Base-by-base conservation (phyloP, 2,113 vertebrate species). In the Istiophorus platypterus region DNA sequence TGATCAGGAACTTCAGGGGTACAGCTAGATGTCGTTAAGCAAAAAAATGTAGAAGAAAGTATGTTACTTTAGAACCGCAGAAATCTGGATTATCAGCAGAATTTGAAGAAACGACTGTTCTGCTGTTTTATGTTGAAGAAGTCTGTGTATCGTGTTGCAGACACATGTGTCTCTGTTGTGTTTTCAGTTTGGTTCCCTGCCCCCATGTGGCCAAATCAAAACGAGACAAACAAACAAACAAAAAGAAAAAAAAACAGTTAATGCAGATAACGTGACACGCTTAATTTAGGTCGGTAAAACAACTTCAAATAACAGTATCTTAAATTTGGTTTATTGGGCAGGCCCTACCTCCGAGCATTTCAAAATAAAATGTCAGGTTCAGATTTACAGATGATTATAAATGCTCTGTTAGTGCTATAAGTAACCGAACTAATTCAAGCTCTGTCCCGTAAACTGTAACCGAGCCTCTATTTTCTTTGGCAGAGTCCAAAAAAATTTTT, bases 401-500 rank as follows among this genome's bases (percentile, higher is more conserved):
- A 1, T 9, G 26, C 56, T 54, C 15, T 34, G 15, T 54, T 11
- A 13, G 31, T 52, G 39, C 26, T 26, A 24, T 2, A 24, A 67
- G 52, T 26, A 31, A 8, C 31, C 0, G 34, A 34, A 14, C 27
- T 54, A 27, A 62, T 6, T n/a, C 27, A 64, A 12, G 26, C 42
- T 62, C 20, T 37, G 56, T 68, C 58, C 26, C 15, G 22, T 51
- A 51, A 72, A 17, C 49, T 41, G 54, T 51, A 61, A 47, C 39
- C 41, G 27, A 17, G 14, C 9, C 27, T 61, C 2, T 11, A 45
- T 51, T 51, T 29, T 52, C 29, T 41, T 68, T 63, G 67, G 37
- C 61, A 68, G 26, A n/a, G 29, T 37, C 26, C 42, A 3, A 56
- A 77, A 78, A 75, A 39, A 51, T 26, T 75, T 26, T 75, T 58